Conservation (phyloP, 1,140 invertebrate genomes). For the Carcinoscorpius rotundicauda region DNA sequence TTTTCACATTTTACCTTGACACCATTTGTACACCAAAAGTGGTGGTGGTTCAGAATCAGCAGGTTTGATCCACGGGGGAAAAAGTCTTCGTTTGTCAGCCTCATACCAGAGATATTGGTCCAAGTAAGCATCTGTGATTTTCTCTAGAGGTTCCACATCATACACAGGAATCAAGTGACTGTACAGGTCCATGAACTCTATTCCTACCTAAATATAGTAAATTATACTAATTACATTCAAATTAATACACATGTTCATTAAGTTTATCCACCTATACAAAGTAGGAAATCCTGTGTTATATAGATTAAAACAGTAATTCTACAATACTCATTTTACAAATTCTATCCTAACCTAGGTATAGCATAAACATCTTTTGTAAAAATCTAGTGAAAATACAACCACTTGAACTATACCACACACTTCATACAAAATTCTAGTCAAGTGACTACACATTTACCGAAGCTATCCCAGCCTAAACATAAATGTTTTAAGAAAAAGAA, state of each 20-base stretch:
- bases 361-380: too few relatives aligned
- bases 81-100: conserved; percentile 90
- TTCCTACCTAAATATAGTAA: conserved; percentile 55
- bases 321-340: too few relatives aligned
- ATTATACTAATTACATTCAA: conserved; percentile 13
- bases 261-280: background rate
- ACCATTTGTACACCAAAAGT: conserved; percentile 97
- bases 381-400: too few relatives aligned
- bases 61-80: conserved; percentile 98
- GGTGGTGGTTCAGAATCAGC: conserved; percentile 97
- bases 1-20: conserved; percentile 59
- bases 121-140: conserved; percentile 99
- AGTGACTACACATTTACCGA: too few relatives aligned
- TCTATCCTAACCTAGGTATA: too few relatives aligned
- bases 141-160: conserved; percentile 97
- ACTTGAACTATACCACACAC: too few relatives aligned
- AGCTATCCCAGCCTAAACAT: too few relatives aligned
- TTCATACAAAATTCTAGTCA: too few relatives aligned
- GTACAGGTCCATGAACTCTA: conserved; percentile 99
- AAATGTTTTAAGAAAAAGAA: too few relatives aligned
- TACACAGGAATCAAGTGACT: conserved; percentile 98
- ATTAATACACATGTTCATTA: background rate
- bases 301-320: background rate
- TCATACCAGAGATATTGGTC: conserved; percentile 99
- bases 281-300: background rate